Evolutionary conservation across 2,888 invertebrate genomes (phyloP).

Genomic region (Eumacrocentrus americanus): DNA sequence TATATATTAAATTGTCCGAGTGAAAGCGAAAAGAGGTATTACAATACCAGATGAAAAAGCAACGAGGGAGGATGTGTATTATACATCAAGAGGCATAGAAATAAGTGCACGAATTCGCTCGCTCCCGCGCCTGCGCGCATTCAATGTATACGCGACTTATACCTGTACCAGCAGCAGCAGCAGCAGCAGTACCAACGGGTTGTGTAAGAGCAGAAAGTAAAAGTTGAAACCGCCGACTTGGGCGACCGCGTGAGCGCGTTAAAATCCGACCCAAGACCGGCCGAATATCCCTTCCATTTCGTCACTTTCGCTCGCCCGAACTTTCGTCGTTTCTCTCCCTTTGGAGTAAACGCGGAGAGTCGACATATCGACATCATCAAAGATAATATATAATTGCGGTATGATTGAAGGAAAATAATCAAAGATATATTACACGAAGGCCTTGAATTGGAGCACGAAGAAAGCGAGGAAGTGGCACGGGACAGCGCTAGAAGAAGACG

Average conservation of each 20-base stretch:
- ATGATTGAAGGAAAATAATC: conserved; percentile 8
- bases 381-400: neutral
- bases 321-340: conserved; percentile 19
- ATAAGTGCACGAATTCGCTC: conserved; percentile 12
- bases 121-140: conserved; percentile 31
- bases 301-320: conserved; percentile 27
- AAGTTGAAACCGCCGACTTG: conserved; percentile 60
- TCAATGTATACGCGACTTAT: neutral
- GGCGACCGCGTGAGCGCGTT: conserved; percentile 52
- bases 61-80: conserved; percentile 5
- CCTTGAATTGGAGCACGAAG: too few species aligned
- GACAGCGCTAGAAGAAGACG: conserved; percentile 30
- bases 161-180: conserved; percentile 7
- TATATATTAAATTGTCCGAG: too few species aligned
- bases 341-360: too few species aligned
- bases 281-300: conserved; percentile 41
- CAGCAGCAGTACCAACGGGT: conserved; percentile 34
- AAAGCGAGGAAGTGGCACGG: conserved; percentile 12
- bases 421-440: too few species aligned
- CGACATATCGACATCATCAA: conserved; percentile 13
- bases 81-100: neutral
- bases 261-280: conserved; percentile 53
- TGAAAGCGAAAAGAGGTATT: neutral
- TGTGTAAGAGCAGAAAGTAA: conserved; percentile 63
- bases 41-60: neutral